Percentiles rank a stretch among this genome's conserved stretches.
Evolutionary conservation across 2,888 invertebrate genomes (phyloP).

Genomic region (Andrena bicolor): DNA sequence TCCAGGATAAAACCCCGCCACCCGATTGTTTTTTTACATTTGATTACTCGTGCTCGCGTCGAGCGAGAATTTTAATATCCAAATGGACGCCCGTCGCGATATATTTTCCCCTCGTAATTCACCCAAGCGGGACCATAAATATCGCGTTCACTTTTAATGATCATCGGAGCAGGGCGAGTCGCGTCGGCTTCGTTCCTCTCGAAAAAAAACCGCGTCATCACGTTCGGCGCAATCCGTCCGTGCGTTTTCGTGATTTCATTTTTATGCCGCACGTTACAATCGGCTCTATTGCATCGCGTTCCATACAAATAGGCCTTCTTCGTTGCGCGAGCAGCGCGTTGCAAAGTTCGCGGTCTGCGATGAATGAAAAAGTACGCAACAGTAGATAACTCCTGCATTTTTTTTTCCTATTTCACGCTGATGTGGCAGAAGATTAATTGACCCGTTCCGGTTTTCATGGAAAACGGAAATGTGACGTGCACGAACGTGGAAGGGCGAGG

Average conservation of each 20-base stretch:
- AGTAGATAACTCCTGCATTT: conserved; percentile 1
- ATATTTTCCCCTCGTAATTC: neutral
- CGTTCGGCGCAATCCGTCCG: too few species aligned
- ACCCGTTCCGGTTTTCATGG: neutral
- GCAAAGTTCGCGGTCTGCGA: neutral
- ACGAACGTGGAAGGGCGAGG: neutral
- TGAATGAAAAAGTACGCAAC: neutral
- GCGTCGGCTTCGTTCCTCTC: neutral
- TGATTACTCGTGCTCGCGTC: conserved; percentile 4
- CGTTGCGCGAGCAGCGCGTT: neutral
- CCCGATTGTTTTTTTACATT: conserved; percentile 15
- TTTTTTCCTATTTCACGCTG: neutral
- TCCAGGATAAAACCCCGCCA: conserved; percentile 7
- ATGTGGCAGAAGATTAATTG: conserved; percentile 13
- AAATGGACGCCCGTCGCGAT: conserved; percentile 13
- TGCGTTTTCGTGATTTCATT: too few species aligned
- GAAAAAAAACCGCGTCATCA: too few species aligned
- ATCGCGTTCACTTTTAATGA: conserved; percentile 13
- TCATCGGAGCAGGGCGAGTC: neutral
- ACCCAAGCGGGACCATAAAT: neutral
- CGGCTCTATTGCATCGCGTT: too few species aligned
- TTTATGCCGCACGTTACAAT: too few species aligned
- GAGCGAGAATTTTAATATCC: conserved; percentile 5
- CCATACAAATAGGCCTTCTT: neutral
- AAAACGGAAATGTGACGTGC: neutral